Evolutionary conservation across 2,888 invertebrate genomes (phyloP), one percentile per base, ranked within the genome.

Genomic region (Podabrus alpinus): DNA sequence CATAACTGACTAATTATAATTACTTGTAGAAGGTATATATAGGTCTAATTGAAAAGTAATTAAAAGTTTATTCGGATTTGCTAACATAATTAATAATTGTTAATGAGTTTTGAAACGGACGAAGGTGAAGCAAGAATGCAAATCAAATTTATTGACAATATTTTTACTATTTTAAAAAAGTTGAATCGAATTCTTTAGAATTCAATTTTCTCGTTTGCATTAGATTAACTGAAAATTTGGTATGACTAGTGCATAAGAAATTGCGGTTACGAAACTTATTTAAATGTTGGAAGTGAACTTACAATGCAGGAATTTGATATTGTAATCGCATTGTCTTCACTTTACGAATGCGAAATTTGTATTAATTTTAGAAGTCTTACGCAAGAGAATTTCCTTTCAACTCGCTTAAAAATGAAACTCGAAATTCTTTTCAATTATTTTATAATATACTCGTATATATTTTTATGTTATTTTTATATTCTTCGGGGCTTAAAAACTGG

Each of bases 271-370:
- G 62, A 64, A 64, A 64, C 62, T 64, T 64, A 64, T 16, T 64
- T 64, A 21, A 64, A 64, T 64, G 62, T 21, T 64, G 17, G 21
- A 64, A 64, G 19, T 64, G 21, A 64, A 71, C 17, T 71, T 71
- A 16, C 13, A 69, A 71, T 71, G 70, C 70, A 71, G 70, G 70
- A 71, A 71, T 71, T 71, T 45, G 17, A 45, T 71, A 62, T 71
- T 64, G 70, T 64, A 71, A 71, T 71, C 59, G 24, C 29, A 71
- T 71, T 71, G 70, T 71, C 70, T 71, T 66, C 21, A 62, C n/a
- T 66, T 62, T 25, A 10, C 62, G 21, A 64, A 64, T 64, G 62
- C 62, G 21, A 64, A 64, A 64, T 64, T 64, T n/a, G 17, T 64
- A 21, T 64, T 64, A 21, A 19, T 64, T 17, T 61, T 61, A 61